A percentile compares a stretch with the other conserved stretches of the same genome.
Evolutionary conservation across 2,888 invertebrate genomes (phyloP).

Genomic region (Alentia gelatinosa): DNA sequence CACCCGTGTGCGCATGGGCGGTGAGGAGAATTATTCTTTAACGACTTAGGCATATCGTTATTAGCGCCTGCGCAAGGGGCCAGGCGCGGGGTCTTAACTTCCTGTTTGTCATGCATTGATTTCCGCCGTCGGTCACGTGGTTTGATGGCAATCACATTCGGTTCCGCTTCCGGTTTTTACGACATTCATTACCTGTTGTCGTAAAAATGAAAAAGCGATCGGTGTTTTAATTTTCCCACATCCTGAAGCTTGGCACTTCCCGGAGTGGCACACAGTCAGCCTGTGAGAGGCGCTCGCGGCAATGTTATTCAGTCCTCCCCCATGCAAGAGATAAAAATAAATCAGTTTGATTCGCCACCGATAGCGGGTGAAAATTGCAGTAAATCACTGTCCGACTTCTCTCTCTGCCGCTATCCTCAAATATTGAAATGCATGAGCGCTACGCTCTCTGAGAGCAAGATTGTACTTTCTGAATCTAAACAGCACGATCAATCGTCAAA

Average conservation of each 20-base stretch:
- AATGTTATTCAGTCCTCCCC: background rate
- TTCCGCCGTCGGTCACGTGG: slow-evolving; percentile 42
- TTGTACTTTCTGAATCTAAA: too few relatives aligned
- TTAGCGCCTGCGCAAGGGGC: background rate
- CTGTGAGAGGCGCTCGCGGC: background rate
- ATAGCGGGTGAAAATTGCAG: background rate
- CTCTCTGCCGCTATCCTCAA: background rate
- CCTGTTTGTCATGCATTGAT: slow-evolving; percentile 49
- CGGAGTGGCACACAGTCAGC: background rate
- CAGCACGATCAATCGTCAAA: too few relatives aligned
- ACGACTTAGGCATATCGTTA: slow-evolving; percentile 50
- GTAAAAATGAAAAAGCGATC: slow-evolving; percentile 23
- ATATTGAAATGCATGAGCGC: background rate
- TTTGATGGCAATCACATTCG: slow-evolving; percentile 49
- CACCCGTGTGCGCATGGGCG: background rate
- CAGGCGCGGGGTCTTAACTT: background rate
- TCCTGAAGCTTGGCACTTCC: background rate
- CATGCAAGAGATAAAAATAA: background rate
- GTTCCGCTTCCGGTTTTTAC: slow-evolving; percentile 21
- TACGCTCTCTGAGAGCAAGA: too few relatives aligned
- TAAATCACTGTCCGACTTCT: background rate
- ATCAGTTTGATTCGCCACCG: background rate
- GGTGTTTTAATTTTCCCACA: slow-evolving; percentile 11
- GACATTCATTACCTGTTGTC: slow-evolving; percentile 42
- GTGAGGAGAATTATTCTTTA: slow-evolving; percentile 35